Evolutionary conservation across 2,113 vertebrate species (phyloP).

Genomic region (Camelus bactrianus): DNA sequence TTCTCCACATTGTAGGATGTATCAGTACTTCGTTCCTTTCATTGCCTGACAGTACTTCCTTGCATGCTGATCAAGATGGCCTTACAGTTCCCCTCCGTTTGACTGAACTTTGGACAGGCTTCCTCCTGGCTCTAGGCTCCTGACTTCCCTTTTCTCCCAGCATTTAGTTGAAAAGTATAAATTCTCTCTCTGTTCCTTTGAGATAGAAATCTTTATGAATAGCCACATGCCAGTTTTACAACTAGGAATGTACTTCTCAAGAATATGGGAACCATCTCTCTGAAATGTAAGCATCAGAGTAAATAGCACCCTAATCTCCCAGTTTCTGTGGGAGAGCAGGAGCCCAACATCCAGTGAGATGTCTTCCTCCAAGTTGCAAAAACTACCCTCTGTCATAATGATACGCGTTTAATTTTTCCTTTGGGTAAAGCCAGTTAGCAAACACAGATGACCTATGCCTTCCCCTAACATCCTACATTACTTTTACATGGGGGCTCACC

Average conservation of each 20-base stretch:
- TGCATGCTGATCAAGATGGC: not conserved
- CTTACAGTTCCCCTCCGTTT: not conserved
- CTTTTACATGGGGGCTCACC: not conserved
- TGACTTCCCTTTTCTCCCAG: not conserved
- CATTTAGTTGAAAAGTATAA: not conserved
- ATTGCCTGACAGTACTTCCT: not conserved
- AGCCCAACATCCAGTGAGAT: not conserved
- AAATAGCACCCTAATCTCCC: not conserved
- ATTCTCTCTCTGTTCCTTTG: not conserved
- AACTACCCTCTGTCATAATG: not conserved
- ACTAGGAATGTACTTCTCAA: not conserved
- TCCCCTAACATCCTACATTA: not conserved
- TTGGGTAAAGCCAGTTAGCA: not conserved
- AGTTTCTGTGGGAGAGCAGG: not conserved
- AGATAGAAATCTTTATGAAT: not conserved
- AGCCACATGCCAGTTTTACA: not conserved
- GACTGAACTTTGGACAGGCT: not conserved
- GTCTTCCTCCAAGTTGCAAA: not conserved
- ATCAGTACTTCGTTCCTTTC: not conserved
- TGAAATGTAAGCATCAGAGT: not conserved
- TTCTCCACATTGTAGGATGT: not conserved
- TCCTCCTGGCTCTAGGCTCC: not conserved
- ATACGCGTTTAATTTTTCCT: constrained; percentile 17
- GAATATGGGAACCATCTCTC: not conserved
- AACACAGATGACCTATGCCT: not conserved